Evolutionary conservation across 1,140 invertebrate genomes (phyloP).

Genomic region (Mya arenaria): DNA sequence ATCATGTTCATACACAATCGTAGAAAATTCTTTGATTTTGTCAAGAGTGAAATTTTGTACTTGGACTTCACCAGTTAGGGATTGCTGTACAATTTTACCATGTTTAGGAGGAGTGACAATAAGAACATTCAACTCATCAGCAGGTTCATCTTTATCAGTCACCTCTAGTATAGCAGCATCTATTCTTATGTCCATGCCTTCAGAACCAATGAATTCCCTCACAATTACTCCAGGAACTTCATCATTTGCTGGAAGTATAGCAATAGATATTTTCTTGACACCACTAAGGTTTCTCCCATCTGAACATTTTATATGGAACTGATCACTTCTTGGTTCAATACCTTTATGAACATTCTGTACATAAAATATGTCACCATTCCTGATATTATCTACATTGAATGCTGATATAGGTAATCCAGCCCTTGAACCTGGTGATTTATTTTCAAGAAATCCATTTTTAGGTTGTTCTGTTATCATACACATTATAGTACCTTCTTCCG

Average conservation of each 20-base stretch:
- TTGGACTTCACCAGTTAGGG: conserved; percentile 65
- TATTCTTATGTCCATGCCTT: conserved; percentile 80
- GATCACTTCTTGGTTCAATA: conserved; percentile 78
- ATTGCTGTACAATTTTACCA: conserved; percentile 78
- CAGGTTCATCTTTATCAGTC: conserved; percentile 79
- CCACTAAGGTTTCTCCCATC: conserved; percentile 79
- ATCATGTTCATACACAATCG: conserved; percentile 81
- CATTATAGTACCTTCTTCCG: conserved; percentile 75
- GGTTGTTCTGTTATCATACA: conserved; percentile 80
- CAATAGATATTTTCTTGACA: conserved; percentile 68
- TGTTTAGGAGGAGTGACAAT: conserved; percentile 77
- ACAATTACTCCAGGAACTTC: conserved; percentile 80
- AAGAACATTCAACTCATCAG: conserved; percentile 76
- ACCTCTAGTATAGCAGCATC: conserved; percentile 81
- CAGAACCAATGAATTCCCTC: conserved; percentile 80
- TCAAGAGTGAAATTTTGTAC: conserved; percentile 77
- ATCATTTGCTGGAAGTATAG: conserved; percentile 80
- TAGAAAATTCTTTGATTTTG: conserved; percentile 76
- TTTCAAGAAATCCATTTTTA: conserved; percentile 79
- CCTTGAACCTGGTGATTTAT: conserved; percentile 74
- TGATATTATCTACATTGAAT: conserved; percentile 77
- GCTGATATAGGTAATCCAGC: conserved; percentile 78
- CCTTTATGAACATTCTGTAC: conserved; percentile 81
- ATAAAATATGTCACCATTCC: conserved; percentile 77
- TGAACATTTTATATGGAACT: conserved; percentile 78